A percentile compares a stretch with the other conserved stretches of the same genome.
These are phyloP conservation scores for Anticlea derivata DNA, from an alignment of 2,888 invertebrate genomes.

Conservation along the genomic window DNA sequence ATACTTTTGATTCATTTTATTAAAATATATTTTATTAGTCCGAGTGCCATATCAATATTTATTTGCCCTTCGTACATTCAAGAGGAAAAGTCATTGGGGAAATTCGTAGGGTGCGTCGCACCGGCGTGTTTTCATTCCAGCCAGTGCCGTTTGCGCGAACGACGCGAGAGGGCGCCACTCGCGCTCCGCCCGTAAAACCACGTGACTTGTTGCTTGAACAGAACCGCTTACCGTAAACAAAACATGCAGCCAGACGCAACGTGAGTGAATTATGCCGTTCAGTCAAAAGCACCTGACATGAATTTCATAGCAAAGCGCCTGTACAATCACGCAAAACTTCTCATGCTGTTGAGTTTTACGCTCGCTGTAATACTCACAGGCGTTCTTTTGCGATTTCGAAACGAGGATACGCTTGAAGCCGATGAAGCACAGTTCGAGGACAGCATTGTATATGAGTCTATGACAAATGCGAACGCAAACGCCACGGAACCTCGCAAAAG, in stretches of 20 bases:
- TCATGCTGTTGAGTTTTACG: slow-evolving; percentile 68
- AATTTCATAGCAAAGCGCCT: slow-evolving; percentile 70
- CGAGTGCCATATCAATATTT: slow-evolving; percentile 9
- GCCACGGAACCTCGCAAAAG: slow-evolving; percentile 63
- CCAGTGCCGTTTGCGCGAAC: slow-evolving; percentile 75
- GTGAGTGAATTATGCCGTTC: slow-evolving; percentile 48
- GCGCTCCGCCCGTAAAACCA: slow-evolving; percentile 54
- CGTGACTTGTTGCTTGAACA: slow-evolving; percentile 78
- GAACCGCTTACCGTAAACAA: slow-evolving; percentile 48
- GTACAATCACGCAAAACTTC: slow-evolving; percentile 68
- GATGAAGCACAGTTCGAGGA: slow-evolving; percentile 53
- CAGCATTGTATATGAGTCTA: slow-evolving; percentile 60
- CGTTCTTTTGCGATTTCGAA: slow-evolving; percentile 53
- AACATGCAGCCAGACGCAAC: slow-evolving; percentile 58
- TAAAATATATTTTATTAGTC: neutral
- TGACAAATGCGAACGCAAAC: slow-evolving; percentile 70
- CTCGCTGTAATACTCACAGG: slow-evolving; percentile 63
- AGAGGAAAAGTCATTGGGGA: slow-evolving; percentile 78
- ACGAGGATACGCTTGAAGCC: slow-evolving; percentile 36
- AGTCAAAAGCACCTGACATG: slow-evolving; percentile 60
- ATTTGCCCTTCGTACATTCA: slow-evolving; percentile 66
- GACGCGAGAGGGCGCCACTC: slow-evolving; percentile 79
- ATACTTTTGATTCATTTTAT: no score
- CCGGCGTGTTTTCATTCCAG: slow-evolving; percentile 71
- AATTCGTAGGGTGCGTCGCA: slow-evolving; percentile 80